These are phyloP conservation scores for Drosophila hamatofila DNA, from an alignment of 2,888 invertebrate genomes.

Conservation along the genomic window DNA sequence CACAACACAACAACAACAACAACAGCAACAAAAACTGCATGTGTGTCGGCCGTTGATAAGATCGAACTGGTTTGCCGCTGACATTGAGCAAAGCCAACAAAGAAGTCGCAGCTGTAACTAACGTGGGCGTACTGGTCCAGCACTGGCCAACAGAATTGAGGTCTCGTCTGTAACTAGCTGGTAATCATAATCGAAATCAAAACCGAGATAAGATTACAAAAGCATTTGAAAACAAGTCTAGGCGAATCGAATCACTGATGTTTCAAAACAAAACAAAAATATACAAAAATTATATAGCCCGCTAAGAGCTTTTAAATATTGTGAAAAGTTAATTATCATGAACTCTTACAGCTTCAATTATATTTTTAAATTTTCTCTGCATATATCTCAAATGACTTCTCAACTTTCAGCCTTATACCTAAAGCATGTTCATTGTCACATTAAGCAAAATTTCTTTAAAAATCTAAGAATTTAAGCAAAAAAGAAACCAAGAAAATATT, in stretches of 20 bases:
- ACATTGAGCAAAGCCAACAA: slow-evolving; percentile 22
- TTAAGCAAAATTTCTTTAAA: too few species aligned
- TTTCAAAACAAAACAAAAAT: background rate
- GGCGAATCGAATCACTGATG: background rate
- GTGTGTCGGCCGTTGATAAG: slow-evolving; percentile 41
- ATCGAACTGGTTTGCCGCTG: slow-evolving; percentile 43
- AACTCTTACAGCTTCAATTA: background rate
- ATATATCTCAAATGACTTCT: too few species aligned
- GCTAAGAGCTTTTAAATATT: background rate
- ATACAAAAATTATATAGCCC: background rate
- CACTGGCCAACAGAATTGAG: slow-evolving; percentile 15
- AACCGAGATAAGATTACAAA: slow-evolving; percentile 43
- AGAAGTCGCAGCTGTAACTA: background rate
- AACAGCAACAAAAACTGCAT: slow-evolving; percentile 51
- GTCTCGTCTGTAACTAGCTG: slow-evolving; percentile 2
- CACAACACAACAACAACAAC: slow-evolving; percentile 44
- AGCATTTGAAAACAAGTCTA: background rate
- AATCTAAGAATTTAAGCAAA: too few species aligned
- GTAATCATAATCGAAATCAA: slow-evolving; percentile 32
- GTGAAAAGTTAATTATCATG: background rate
- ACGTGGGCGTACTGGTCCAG: slow-evolving; percentile 50
- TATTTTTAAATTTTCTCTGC: background rate
- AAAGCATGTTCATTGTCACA: too few species aligned
- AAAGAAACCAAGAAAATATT: too few species aligned
- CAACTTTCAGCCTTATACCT: too few species aligned